Base-by-base conservation (phyloP, 2,797 vertebrate genomes). In the Xenops minutus region DNA sequence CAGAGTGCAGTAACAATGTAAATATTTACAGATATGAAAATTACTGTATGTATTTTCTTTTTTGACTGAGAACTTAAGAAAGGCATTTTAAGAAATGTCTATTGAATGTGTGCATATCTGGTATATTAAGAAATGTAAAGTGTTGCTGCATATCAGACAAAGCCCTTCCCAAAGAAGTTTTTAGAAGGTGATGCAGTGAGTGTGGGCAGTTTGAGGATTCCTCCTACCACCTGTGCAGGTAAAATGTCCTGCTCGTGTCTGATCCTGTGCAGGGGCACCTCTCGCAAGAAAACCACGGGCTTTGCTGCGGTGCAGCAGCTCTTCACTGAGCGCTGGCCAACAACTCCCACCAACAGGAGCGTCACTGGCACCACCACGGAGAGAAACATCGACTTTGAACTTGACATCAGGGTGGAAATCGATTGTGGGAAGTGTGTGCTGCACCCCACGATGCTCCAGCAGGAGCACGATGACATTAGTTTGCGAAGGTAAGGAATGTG, bases 381-480 rank as follows among this genome's bases (percentile, higher is more conserved):
- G 85, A 98, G 99, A 74, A 99, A 99, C 97, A 99, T 99, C 21
- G 99, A 99, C 98, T 99, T 99, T 93, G 99, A 99, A 96, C 98
- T 99, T 48, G 99, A 99, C n/a, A 98, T 99, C 74, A 99, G 99
- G 17, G 99, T 99, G 76, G 99, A 99, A 98, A 99, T 99, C 14
- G 99, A 99, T 92, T 99, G 99, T 83, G 99, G 99, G 44, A 99
- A 99, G 96, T 99, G 99, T 95, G 99, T 99, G 46, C 98, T 99
- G 73, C 99, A 99, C 92, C 99, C 99, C 37, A 99, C 98, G 11
- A 98, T 98, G 43, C 99, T 99, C 95, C 98, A 99, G 62, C 98
- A 98, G 13, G 99, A 99, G 89, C 99, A 99, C 0, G 99, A 99
- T 36, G 99, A 99, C 51, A 97, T 98, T 34, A 98, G 99, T 81